Evolutionary conservation across 2,113 vertebrate species (phyloP).

Genomic region (Rhinoderma darwinii): DNA sequence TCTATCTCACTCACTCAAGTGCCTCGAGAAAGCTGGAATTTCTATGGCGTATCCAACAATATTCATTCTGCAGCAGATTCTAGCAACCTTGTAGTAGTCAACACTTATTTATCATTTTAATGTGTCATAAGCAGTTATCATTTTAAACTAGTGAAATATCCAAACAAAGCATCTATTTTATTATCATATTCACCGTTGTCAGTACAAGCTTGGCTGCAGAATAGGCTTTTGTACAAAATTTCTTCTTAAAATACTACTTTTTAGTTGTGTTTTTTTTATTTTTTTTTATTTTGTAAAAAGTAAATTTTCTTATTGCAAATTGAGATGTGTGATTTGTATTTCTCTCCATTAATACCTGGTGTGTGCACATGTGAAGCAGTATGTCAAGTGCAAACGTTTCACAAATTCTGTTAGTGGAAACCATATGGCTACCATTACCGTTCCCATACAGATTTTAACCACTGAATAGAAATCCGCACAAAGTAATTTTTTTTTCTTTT

Average conservation of each 20-base stretch:
- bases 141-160: neutral
- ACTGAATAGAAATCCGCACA: no score
- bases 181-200: neutral
- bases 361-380: no score
- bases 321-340: neutral
- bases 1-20: neutral
- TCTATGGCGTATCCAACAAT: conserved; percentile 38
- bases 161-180: neutral
- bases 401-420: no score
- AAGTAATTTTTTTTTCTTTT: no score
- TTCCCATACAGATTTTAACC: no score
- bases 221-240: conserved; percentile 17
- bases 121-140: neutral
- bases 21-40: conserved; percentile 46
- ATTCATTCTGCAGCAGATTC: neutral
- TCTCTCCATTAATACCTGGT: neutral
- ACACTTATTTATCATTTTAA: conserved; percentile 48
- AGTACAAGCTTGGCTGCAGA: conserved; percentile 3
- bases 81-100: neutral
- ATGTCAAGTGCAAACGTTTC: no score
- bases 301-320: conserved; percentile 17
- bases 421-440: no score
- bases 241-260: neutral
- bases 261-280: neutral
- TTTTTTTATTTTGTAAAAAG: conserved; percentile 39